A percentile compares a stretch with the other conserved stretches of the same genome.
Conservation (phyloP, 2,113 vertebrate genomes). For the Petrocephalus microphthalmus region DNA sequence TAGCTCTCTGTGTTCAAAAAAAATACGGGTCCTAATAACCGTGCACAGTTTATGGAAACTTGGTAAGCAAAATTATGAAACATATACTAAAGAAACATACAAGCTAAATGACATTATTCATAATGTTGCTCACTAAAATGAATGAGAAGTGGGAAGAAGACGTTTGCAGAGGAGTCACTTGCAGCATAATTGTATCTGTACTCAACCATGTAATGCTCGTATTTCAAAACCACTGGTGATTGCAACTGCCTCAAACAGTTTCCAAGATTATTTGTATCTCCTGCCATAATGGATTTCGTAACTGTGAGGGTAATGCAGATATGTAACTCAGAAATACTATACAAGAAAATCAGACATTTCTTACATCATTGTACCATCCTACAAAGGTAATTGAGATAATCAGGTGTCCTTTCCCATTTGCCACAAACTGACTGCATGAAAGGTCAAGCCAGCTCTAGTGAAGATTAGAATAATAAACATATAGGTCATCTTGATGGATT, state of each 20-base stretch:
- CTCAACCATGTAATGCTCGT: conserved; percentile 7
- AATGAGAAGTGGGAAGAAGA: not conserved
- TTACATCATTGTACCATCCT: not conserved
- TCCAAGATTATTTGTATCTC: not conserved
- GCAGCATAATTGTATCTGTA: not conserved
- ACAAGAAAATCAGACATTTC: not conserved
- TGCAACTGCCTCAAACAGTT: not conserved
- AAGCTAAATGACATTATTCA: not conserved
- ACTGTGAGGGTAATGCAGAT: not conserved
- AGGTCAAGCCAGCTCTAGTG: not conserved
- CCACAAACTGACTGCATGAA: not conserved
- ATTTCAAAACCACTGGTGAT: conserved; percentile 2
- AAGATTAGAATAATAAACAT: not conserved
- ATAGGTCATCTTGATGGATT: conserved; percentile 8
- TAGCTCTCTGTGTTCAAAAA: not conserved
- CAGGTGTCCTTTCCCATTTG: not conserved
- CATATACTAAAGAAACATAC: not conserved
- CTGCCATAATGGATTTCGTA: not conserved
- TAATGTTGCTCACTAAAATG: not conserved
- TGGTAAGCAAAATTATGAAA: conserved; percentile 1
- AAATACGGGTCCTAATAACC: not conserved
- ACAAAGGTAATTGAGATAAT: not conserved
- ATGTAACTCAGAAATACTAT: not conserved
- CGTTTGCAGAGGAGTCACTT: not conserved
- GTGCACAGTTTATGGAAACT: not conserved